These are phyloP conservation scores for Triops longicaudatus DNA, from an alignment of 1,140 invertebrate genomes.

Conservation along the genomic window DNA sequence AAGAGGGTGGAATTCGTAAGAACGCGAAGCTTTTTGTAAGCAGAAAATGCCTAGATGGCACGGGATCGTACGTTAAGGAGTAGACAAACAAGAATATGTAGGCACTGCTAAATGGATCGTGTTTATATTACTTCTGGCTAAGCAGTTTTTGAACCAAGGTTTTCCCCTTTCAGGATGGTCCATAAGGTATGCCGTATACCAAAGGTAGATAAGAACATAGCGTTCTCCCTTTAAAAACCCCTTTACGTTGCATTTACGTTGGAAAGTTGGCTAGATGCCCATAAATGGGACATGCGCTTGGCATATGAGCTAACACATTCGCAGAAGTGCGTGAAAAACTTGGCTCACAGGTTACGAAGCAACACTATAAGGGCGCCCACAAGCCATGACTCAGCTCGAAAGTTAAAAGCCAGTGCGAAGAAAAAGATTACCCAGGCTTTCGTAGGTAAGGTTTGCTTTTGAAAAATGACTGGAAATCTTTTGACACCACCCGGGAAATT, in stretches of 20 bases:
- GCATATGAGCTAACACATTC: not conserved
- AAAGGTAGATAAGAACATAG: no score
- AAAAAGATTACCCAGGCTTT: not conserved
- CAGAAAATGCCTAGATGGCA: not conserved
- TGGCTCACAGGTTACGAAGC: not conserved
- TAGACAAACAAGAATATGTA: not conserved
- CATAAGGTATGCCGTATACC: no score
- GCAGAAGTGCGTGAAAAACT: conserved; percentile 7
- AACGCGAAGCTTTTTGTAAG: not conserved
- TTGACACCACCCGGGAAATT: no score
- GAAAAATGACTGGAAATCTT: no score
- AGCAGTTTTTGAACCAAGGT: not conserved
- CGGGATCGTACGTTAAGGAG: not conserved
- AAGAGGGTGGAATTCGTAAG: not conserved
- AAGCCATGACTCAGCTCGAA: not conserved
- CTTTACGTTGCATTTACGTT: no score
- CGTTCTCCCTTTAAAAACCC: no score
- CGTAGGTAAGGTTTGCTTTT: not conserved
- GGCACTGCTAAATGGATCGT: not conserved
- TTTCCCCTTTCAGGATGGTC: no score
- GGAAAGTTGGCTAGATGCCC: not conserved
- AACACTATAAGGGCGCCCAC: not conserved
- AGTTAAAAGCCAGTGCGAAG: not conserved
- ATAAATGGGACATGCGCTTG: not conserved
- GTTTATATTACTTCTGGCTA: not conserved